Percentiles rank a stretch among this genome's conserved stretches.
Conservation (phyloP, 2,888 invertebrate genomes). For the Drosophila flavopinicola region DNA sequence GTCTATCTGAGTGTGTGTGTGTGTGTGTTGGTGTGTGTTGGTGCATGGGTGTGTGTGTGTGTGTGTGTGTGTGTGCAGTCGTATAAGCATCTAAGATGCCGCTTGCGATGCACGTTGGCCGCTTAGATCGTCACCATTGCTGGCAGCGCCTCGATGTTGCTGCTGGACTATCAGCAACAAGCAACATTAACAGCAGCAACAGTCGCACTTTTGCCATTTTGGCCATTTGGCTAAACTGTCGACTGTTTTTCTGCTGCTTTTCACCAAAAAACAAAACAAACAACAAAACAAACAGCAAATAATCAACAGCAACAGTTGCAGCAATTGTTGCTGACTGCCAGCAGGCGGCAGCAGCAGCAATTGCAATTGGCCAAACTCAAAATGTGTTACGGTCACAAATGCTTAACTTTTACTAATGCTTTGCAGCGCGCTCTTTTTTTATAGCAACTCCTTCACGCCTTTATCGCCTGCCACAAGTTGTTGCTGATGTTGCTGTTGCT, state of each 20-base stretch:
- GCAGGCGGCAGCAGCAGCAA: conserved; percentile 22
- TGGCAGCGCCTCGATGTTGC: conserved; percentile 50
- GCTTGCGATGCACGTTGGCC: conserved; percentile 66
- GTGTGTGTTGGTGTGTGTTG: conserved; percentile 32
- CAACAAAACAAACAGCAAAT: conserved; percentile 42
- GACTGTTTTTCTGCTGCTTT: conserved; percentile 44
- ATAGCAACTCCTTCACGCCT: conserved; percentile 53
- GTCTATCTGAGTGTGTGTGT: conserved; percentile 28
- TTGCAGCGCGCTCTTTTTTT: conserved; percentile 25
- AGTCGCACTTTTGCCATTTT: conserved; percentile 47
- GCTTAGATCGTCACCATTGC: conserved; percentile 77
- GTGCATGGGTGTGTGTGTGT: conserved; percentile 39
- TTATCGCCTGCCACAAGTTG: conserved; percentile 48
- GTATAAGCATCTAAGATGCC: conserved; percentile 78
- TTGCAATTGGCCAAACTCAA: conserved; percentile 62
- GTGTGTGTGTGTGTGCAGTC: conserved; percentile 35
- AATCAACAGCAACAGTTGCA: conserved; percentile 54
- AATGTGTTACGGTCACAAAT: conserved; percentile 81
- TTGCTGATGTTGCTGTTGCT: conserved; percentile 35
- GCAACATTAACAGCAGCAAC: conserved; percentile 18
- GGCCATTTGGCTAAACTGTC: conserved; percentile 54
- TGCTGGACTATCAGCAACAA: conserved; percentile 26
- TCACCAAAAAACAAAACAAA: conserved; percentile 29
- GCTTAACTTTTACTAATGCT: conserved; percentile 82
- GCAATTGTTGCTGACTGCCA: conserved; percentile 50